Evolutionary conservation across 2,113 vertebrate species (phyloP), one percentile per base, ranked within the genome.

Genomic region (Solea senegalensis): DNA sequence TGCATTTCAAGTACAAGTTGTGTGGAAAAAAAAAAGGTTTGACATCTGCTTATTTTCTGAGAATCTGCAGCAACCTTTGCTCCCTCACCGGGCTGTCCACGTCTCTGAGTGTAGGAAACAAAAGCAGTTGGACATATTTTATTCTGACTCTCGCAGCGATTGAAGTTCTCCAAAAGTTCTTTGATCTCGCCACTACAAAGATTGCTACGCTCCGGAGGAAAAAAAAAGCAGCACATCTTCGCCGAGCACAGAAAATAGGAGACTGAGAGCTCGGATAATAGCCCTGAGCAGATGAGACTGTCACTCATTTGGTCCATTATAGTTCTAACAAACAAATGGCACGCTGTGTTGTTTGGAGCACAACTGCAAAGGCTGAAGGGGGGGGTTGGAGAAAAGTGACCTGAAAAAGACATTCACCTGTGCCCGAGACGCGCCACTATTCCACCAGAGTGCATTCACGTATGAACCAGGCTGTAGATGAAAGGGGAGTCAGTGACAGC

Each of bases 101-200:
- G 68, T 59, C 59, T 53, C 34, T 28, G 45, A 79, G 54, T 45
- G 61, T 7, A 43, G 53, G 26, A 84, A 85, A 87, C 74, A 83
- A 83, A 88, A 86, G 65, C 66, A 55, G 79, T 74, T 77, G 70
- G 72, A 80, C 66, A 54, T 81, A 71, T 85, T 86, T 79, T 81
- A 81, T 72, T 80, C 62, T 51, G 78, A 83, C 74, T 86, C 84
- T 59, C 63, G 67, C 79, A 61, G 76, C 39, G 46, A 82, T 80
- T 88, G 79, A 90, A 84, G 84, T 86, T 82, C 44, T 76, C 69
- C 54, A 68, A 80, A 80, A 87, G 53, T 81, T 78, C 78, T 90
- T 91, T 91, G 83, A 92, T 92, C 81, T 76, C 21, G 69, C 67
- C 65, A 67, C 84, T 85, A 76, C 86, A 88, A 86, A 91, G 88